These are phyloP conservation scores for Hydrozoanthus gracilis DNA, from an alignment of 92 coral and sea anemone species.

Conservation along the genomic window DNA sequence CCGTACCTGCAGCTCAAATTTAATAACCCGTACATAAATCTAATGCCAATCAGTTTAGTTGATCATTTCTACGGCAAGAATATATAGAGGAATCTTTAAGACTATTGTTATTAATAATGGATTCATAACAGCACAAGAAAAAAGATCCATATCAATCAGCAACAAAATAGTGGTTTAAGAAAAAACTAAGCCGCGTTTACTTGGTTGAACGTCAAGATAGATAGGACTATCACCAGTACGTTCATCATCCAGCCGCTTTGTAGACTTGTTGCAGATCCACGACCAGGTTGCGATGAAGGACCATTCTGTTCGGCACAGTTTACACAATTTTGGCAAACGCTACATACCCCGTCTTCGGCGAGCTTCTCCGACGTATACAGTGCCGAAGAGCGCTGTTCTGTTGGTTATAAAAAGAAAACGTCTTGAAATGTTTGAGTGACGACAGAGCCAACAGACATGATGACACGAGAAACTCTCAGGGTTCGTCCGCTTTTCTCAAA, in stretches of 20 bases:
- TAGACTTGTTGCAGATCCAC: conserved; percentile 42
- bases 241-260: conserved; percentile 2
- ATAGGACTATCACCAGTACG: neutral
- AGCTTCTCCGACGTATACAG: conserved; percentile 74
- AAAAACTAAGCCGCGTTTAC: no score
- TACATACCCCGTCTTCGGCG: conserved; percentile 61
- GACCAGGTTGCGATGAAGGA: neutral
- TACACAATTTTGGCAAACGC: conserved; percentile 70
- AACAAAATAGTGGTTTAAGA: no score
- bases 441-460: neutral
- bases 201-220: neutral
- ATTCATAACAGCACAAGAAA: no score
- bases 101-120: no score
- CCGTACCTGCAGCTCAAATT: no score
- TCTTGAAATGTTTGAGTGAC: neutral
- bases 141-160: no score
- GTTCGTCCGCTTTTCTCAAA: neutral
- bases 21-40: no score
- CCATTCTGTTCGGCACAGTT: conserved; percentile 52
- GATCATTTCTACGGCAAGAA: no score
- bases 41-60: no score
- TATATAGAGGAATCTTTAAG: no score
- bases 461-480: neutral
- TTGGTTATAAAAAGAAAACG: neutral
- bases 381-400: conserved; percentile 75